Conservation (phyloP, 2,797 vertebrate species). For the Lagorchestes hirsutus region DNA sequence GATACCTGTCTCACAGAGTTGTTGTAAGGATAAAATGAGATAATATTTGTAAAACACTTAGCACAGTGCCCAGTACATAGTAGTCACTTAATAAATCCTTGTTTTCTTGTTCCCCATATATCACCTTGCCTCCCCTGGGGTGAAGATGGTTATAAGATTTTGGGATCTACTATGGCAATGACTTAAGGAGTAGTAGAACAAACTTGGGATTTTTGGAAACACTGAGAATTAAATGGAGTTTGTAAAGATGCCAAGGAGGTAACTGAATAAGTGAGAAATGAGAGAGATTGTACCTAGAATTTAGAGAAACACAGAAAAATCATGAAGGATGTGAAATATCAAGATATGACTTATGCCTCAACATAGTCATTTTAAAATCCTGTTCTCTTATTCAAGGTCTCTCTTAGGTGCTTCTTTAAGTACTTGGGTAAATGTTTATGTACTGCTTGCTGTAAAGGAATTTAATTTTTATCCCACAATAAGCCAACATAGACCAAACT, state of each 20-base stretch:
- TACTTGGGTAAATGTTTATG: not conserved
- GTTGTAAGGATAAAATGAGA: not conserved
- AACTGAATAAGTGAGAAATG: not conserved
- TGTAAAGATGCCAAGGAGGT: not conserved
- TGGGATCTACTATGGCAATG: not conserved
- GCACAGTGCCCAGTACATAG: not conserved
- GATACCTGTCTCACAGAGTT: not conserved
- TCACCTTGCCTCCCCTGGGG: not conserved
- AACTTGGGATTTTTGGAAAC: not conserved
- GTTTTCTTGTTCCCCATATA: not conserved
- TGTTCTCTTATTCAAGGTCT: not conserved
- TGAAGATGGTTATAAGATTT: not conserved
- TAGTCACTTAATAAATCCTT: not conserved
- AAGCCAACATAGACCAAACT: not conserved
- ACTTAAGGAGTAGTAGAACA: not conserved
- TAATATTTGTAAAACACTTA: not conserved
- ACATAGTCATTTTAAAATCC: not conserved
- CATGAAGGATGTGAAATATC: not conserved
- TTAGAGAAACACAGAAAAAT: not conserved
- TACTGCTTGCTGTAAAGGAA: not conserved
- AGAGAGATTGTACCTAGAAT: not conserved
- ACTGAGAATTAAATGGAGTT: not conserved
- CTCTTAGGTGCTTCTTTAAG: not conserved
- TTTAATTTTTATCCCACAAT: not conserved
- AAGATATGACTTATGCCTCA: not conserved